phyloP scores from a whole-genome alignment of 1,140 invertebrate species.

The Aphis gossypii region DNA sequence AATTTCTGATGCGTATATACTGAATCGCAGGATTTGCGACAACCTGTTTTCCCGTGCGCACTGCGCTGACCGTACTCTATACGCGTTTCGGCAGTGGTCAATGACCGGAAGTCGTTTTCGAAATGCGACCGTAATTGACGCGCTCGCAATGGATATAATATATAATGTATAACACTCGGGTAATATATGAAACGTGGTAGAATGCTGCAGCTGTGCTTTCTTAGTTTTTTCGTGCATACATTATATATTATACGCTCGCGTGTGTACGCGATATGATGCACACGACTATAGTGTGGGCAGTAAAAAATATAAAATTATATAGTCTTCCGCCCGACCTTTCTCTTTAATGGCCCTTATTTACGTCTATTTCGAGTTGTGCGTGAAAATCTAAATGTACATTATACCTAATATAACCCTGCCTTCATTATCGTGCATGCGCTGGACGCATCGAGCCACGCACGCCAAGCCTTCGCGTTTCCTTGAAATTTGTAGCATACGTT shows the following conservation, averaged over 20 bases:
- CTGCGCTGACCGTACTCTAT: background rate
- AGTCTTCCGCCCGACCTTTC: background rate
- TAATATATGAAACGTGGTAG: slow-evolving; percentile 28
- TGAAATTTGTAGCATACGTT: background rate
- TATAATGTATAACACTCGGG: slow-evolving; percentile 11
- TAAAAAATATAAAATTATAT: slow-evolving; percentile 33
- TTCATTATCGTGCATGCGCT: background rate
- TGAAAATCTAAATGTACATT: background rate
- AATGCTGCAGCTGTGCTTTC: slow-evolving; percentile 26
- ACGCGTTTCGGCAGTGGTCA: slow-evolving; percentile 39
- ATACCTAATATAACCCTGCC: background rate
- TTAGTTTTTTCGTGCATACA: background rate
- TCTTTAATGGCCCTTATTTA: background rate
- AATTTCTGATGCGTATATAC: background rate
- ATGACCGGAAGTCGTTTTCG: slow-evolving; percentile 54
- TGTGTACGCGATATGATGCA: background rate
- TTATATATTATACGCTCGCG: background rate
- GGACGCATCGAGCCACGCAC: background rate
- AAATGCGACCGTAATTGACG: slow-evolving; percentile 48
- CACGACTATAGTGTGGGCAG: background rate
- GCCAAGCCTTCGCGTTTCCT: background rate
- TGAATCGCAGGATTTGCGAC: background rate
- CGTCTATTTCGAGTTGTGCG: background rate
- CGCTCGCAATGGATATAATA: background rate
- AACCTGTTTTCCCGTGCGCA: slow-evolving; percentile 24